Conservation (phyloP, 2,888 invertebrate species). For the Nebria brevicollis region DNA sequence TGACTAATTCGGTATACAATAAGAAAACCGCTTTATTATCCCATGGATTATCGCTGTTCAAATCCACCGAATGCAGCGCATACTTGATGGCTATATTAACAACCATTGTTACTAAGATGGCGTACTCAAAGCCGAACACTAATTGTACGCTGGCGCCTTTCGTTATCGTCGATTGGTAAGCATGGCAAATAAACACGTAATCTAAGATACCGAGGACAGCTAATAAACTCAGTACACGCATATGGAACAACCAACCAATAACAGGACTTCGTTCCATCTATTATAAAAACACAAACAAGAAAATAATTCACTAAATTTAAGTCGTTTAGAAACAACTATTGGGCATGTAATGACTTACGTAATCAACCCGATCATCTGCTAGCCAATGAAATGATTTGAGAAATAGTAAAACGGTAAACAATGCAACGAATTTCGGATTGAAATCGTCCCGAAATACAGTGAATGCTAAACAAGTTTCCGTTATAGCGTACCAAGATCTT, state of each 20-base stretch:
- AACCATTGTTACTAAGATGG: slow-evolving; percentile 92
- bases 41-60: slow-evolving; percentile 96
- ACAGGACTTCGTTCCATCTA: slow-evolving; percentile 99
- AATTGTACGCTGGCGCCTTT: slow-evolving; percentile 98
- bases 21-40: slow-evolving; percentile 99
- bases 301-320: too few species aligned
- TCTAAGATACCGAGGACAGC: slow-evolving; percentile 85
- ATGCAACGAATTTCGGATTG: slow-evolving; percentile 96
- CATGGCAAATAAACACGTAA: slow-evolving; percentile 89
- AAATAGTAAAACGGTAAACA: slow-evolving; percentile 95
- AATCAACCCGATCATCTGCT: slow-evolving; percentile 98
- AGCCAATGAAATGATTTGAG: slow-evolving; percentile 99
- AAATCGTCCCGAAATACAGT: slow-evolving; percentile 99
- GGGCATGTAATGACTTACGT: slow-evolving; percentile 74
- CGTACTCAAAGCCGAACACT: slow-evolving; percentile 99
- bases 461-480: slow-evolving; percentile 99
- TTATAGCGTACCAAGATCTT: slow-evolving; percentile 98
- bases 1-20: slow-evolving; percentile 94
- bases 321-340: too few species aligned
- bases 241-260: slow-evolving; percentile 94
- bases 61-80: slow-evolving; percentile 85
- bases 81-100: slow-evolving; percentile 94
- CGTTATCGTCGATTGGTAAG: slow-evolving; percentile 89
- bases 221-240: slow-evolving; percentile 87
- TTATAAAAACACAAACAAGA: slow-evolving; percentile 48